Evolutionary conservation across 2,797 vertebrate genomes (phyloP).

Genomic region (Catostomus latipinnis): DNA sequence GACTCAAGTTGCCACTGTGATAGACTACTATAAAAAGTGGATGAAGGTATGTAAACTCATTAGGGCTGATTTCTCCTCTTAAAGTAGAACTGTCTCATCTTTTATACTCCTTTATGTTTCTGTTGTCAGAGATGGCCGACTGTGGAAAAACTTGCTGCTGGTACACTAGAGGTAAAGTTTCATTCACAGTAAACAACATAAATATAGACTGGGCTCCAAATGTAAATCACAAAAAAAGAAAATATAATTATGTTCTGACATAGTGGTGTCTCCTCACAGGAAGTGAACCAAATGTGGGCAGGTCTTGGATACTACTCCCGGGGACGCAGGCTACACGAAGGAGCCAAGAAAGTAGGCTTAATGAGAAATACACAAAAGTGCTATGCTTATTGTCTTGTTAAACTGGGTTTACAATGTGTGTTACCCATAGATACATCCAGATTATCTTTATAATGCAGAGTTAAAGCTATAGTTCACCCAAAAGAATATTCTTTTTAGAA

Average conservation of each 20-base stretch:
- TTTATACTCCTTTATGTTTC: not conserved
- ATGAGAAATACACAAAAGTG: not conserved
- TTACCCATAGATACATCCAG: not conserved
- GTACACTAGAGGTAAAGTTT: constrained; percentile 86
- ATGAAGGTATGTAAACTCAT: constrained; percentile 83
- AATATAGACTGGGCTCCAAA: not conserved
- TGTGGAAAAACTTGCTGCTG: constrained; percentile 83
- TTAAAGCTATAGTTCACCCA: too few relatives aligned
- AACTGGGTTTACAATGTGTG: not conserved
- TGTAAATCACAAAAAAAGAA: not conserved
- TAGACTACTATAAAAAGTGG: constrained; percentile 90
- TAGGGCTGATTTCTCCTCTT: not conserved
- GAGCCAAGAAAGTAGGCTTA: constrained; percentile 85
- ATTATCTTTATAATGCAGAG: not conserved
- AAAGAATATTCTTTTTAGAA: too few relatives aligned
- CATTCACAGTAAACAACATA: not conserved
- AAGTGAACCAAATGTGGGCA: constrained; percentile 94
- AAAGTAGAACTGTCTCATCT: not conserved
- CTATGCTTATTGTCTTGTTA: not conserved
- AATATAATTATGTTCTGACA: not conserved
- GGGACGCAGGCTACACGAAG: constrained; percentile 88
- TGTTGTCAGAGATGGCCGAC: constrained; percentile 88
- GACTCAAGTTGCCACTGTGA: constrained; percentile 92
- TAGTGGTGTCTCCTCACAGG: constrained; percentile 71
- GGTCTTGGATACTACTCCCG: constrained; percentile 95